Conservation (phyloP, 2,113 vertebrate species). For the Melanerpes formicivorus region DNA sequence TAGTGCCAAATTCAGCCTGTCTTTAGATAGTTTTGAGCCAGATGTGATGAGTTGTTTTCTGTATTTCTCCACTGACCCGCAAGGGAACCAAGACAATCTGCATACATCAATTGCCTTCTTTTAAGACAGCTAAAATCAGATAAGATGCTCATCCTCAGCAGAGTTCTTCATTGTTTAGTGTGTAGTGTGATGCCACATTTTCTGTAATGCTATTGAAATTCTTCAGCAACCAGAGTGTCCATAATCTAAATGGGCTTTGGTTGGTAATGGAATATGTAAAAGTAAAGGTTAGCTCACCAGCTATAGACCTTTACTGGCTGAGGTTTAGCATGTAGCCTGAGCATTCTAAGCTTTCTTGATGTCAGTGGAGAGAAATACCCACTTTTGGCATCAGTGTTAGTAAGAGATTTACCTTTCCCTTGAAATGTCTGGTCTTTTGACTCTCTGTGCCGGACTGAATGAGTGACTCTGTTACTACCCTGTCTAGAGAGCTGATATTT, state of each 20-base stretch:
- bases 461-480: background rate
- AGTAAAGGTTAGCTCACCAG: background rate
- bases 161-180: background rate
- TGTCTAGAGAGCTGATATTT: background rate
- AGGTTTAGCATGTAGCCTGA: background rate
- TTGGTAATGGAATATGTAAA: background rate
- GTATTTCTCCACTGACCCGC: background rate
- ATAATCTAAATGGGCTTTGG: background rate
- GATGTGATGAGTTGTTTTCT: background rate
- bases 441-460: background rate
- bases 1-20: background rate
- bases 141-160: background rate
- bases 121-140: background rate
- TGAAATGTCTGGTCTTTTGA: background rate
- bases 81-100: background rate
- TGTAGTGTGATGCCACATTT: background rate
- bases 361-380: background rate
- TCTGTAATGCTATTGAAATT: background rate
- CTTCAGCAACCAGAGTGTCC: background rate
- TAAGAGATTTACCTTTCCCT: background rate
- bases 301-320: background rate
- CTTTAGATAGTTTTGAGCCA: background rate
- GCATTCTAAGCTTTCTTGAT: background rate
- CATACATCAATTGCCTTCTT: background rate
- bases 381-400: background rate